Evolutionary conservation across 2,797 vertebrate species (phyloP), one percentile per base, ranked within the genome.

Genomic region (Cichlasoma orientale): DNA sequence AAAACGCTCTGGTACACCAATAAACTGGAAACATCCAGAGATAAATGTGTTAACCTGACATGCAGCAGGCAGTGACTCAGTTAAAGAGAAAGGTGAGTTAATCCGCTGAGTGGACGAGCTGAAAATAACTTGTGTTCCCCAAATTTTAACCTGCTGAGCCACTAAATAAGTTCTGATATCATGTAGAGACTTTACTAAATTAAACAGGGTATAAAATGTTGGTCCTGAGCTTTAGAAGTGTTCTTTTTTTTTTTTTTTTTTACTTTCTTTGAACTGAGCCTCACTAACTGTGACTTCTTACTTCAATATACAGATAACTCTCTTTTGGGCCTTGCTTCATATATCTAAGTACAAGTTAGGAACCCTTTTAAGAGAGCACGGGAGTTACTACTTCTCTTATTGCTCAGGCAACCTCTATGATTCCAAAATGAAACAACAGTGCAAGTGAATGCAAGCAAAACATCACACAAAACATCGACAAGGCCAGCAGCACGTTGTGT

Each of bases 31-130:
- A 19, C 78, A 71, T 61, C 31, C 29, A 69, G 55, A 78, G 16
- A 16, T 63, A 56, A 68, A 85, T 50, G 78, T 59, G 57, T 12
- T 54, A 29, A 19, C 33, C 47, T 68, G 31, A 61, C 58, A 76
- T 4, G 1, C 11, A 63, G 21, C 18, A 31, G 57, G 47, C 36
- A n/a, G 25, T 50, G 61, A 68, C 41, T 50, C 61, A 50, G 50
- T 38, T 74, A 31, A 23, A 59, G 61, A 29, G 13, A 50, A 52
- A 69, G 73, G 68, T 44, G 59, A 75, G 23, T 53, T 54, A 57
- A 71, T 27, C 21, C 63, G 52, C 73, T 68, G 61, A 56, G 69
- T 74, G 25, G 52, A n/a, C 8, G n/a, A 56, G 41, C 25, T 69
- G 58, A 33, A 72, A 61, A 78, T 74, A 73, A 38, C 14, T 38